Evolutionary conservation across 2,113 vertebrate genomes (phyloP).

Genomic region (Stercorarius parasiticus): DNA sequence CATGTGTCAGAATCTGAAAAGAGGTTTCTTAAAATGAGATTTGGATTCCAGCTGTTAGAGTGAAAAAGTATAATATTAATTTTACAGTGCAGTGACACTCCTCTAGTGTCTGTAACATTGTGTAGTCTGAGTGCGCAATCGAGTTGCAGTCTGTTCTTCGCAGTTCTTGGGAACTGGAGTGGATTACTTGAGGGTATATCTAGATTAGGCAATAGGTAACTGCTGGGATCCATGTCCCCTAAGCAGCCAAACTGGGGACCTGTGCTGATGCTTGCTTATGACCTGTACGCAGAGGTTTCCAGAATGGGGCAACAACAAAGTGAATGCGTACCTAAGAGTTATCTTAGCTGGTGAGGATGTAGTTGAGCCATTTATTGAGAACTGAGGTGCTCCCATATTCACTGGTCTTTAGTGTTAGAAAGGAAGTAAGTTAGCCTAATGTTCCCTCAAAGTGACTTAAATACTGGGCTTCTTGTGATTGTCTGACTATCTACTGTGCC

Average conservation of each 20-base stretch:
- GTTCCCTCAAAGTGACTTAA: background rate
- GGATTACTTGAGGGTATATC: background rate
- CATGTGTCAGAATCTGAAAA: background rate
- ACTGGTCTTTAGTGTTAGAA: background rate
- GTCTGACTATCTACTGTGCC: background rate
- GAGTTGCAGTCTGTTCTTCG: background rate
- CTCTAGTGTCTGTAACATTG: background rate
- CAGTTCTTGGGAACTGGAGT: background rate
- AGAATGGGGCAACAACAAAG: background rate
- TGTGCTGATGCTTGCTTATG: background rate
- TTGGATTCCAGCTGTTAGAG: background rate
- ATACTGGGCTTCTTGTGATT: background rate
- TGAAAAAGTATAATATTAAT: background rate
- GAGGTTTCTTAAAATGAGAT: background rate
- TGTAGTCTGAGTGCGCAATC: background rate
- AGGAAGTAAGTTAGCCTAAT: background rate
- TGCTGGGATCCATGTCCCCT: background rate
- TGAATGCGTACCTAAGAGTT: background rate
- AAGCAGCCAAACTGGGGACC: accelerated
- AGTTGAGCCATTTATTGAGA: background rate
- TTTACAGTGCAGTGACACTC: background rate
- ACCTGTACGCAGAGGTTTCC: background rate
- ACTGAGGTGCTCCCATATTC: background rate
- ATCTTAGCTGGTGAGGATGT: background rate
- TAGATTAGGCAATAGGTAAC: background rate